These are phyloP conservation scores for Pantherophis guttatus DNA, from an alignment of 2,113 vertebrate genomes.

Conservation along the genomic window DNA sequence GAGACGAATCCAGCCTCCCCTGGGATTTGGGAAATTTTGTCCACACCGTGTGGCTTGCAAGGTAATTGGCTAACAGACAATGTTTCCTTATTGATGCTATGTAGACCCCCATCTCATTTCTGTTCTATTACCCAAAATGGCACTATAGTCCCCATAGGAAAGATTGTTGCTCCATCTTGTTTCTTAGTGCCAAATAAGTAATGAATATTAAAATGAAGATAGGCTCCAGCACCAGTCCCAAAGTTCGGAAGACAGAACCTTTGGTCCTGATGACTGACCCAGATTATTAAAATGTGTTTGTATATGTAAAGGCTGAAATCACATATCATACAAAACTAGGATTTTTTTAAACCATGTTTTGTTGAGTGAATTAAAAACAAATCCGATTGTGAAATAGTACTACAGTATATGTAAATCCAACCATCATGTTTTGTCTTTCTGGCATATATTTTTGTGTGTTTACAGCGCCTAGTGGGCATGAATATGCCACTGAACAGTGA, in stretches of 20 bases:
- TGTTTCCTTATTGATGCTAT: neutral
- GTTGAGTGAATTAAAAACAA: neutral
- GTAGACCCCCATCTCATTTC: neutral
- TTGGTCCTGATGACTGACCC: too few relatives aligned
- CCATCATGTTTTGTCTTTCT: neutral
- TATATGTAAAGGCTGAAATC: neutral
- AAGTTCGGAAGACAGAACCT: too few relatives aligned
- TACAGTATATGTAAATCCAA: neutral
- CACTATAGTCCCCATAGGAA: neutral
- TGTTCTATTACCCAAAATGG: neutral
- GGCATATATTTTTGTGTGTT: rapidly evolving
- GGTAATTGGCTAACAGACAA: slow-evolving; percentile 62
- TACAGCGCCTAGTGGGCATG: slow-evolving; percentile 91
- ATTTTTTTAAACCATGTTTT: neutral
- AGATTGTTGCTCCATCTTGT: neutral
- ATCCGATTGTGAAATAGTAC: neutral
- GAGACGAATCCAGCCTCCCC: slow-evolving; percentile 90
- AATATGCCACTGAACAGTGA: slow-evolving; percentile 99
- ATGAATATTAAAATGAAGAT: neutral
- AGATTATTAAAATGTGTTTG: neutral
- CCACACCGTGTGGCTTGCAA: slow-evolving; percentile 95
- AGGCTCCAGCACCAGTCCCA: too few relatives aligned
- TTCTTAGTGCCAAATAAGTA: neutral
- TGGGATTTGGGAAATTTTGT: slow-evolving; percentile 98
- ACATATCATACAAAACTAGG: neutral